Evolutionary conservation across 2,113 vertebrate genomes (phyloP).

Genomic region (mouse (Mus musculus)): GRCm39 chr4:106150001-106150500

Average conservation of each 20-base stretch:
- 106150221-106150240: slow-evolving; percentile 36
- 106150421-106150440: background rate
- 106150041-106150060: background rate
- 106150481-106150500: background rate
- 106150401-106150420: background rate
- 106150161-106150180: background rate
- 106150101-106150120: background rate
- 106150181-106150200: background rate
- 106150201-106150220: slow-evolving; percentile 8
- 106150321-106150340: slow-evolving; percentile 24
- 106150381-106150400: background rate
- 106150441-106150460: background rate
- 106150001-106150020: background rate
- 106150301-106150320: background rate
- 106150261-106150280: slow-evolving; percentile 31
- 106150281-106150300: background rate
- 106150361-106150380: slow-evolving; percentile 41
- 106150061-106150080: background rate
- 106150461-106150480: slow-evolving; percentile 4
- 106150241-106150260: slow-evolving; percentile 37
- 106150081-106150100: background rate
- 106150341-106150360: background rate
- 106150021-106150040: background rate
- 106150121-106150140: background rate
- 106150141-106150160: background rate